These are phyloP conservation scores for Furcifer pardalis DNA, from an alignment of 2,797 vertebrate genomes.

Conservation along the genomic window DNA sequence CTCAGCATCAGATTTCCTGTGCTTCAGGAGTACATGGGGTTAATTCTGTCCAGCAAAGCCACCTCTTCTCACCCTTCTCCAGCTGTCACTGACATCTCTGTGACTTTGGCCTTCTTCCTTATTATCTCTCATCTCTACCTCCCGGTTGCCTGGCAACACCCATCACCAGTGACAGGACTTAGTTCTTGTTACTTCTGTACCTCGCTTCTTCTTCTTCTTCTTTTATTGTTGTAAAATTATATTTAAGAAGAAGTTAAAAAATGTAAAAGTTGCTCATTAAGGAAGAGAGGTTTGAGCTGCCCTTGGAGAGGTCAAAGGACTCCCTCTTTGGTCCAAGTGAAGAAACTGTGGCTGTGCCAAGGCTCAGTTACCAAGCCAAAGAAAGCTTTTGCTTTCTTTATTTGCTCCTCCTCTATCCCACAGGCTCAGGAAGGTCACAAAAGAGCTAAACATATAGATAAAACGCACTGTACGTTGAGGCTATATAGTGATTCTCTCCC, in stretches of 20 bases:
- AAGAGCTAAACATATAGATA: neutral
- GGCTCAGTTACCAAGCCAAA: too few species aligned
- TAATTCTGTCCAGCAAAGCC: neutral
- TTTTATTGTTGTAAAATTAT: neutral
- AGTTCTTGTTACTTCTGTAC: constrained; percentile 10
- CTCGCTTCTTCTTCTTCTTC: neutral
- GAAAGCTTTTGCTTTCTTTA: too few species aligned
- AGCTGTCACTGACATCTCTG: neutral
- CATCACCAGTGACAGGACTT: constrained; percentile 29
- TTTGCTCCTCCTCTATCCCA: neutral
- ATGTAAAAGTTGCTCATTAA: constrained; percentile 29
- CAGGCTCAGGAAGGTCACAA: too few species aligned
- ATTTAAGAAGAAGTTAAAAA: neutral
- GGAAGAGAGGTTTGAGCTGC: neutral
- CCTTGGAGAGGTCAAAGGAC: neutral
- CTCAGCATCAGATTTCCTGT: neutral
- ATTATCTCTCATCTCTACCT: constrained; percentile 33
- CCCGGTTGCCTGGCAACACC: constrained; percentile 49
- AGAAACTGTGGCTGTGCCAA: neutral
- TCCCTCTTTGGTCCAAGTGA: neutral
- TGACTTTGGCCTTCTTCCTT: constrained; percentile 41
- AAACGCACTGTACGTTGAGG: neutral
- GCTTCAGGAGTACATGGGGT: neutral
- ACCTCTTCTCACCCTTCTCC: neutral
- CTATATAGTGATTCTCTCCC: neutral